A percentile compares a stretch with the other conserved stretches of the same genome.
Evolutionary conservation across 2,113 vertebrate genomes (phyloP).

Genomic region (Corythornis madagascariensis): DNA sequence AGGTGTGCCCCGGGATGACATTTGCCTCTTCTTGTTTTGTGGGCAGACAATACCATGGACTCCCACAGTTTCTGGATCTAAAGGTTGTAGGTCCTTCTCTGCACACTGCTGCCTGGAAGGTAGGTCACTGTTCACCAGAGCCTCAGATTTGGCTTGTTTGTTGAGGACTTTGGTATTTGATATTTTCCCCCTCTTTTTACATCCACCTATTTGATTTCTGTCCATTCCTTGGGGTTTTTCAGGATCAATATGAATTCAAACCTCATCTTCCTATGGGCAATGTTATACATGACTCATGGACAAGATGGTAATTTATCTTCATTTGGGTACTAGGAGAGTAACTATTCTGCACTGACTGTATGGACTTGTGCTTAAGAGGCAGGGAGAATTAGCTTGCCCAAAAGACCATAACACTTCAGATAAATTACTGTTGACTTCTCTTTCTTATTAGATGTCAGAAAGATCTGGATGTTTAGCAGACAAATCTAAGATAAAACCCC

Average conservation of each 20-base stretch:
- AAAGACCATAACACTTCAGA: neutral
- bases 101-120: neutral
- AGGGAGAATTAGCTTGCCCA: neutral
- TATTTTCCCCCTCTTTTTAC: neutral
- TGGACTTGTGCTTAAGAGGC: neutral
- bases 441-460: neutral
- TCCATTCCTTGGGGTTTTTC: neutral
- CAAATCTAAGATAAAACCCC: neutral
- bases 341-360: neutral
- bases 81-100: neutral
- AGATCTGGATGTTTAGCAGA: neutral
- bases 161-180: neutral
- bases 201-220: neutral
- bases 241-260: slow-evolving; percentile 22
- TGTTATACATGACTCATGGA: neutral
- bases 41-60: neutral
- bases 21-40: neutral
- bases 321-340: neutral
- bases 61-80: neutral
- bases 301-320: slow-evolving; percentile 2
- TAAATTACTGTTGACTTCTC: neutral
- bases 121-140: neutral
- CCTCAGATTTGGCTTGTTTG: neutral
- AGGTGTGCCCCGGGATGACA: neutral
- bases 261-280: neutral